Evolutionary conservation across 2,113 vertebrate genomes (phyloP), one percentile per base, ranked within the genome.

Genomic region (Gymnobelideus leadbeateri): DNA sequence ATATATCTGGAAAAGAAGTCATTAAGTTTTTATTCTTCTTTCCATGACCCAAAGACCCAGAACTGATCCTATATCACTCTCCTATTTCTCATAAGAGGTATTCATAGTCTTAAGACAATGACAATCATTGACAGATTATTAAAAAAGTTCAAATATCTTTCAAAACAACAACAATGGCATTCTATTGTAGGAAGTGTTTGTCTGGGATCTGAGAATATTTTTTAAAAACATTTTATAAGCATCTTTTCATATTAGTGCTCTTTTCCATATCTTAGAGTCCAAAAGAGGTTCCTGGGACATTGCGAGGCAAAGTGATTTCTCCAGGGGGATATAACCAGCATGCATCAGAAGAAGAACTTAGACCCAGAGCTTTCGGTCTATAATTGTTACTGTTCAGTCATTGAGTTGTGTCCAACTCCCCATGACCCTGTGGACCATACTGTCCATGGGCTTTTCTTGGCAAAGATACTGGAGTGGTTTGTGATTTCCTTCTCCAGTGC

Each of bases 91-190:
- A 57, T 0, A 9, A 21, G 21, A 52, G 7, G 7, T 1, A 0
- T 84, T 51, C 52, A 91, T 0, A 26, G 0, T 95, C 92, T 14
- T 68, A 94, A 3, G 52, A 9, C 24, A 61, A 49, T 91, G 14
- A 51, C 84, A 92, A 89, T 89, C 19, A 54, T 8, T 26, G 25
- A 47, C 43, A 16, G 91, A 92, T 55, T 37, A 50, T 37, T 93
- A 8, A 37, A 31, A 93, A 97, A 92, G 91, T 91, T 1, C 89
- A 94, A 96, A 91, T 77, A 31, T 8, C 51, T 89, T 68, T 84
- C n/a, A 84, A 43, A 84, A 84, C n/a, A 8, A 43, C 5, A 84
- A 43, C 5, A 84, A 12, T 14, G 37, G 19, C 68, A n/a, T 77
- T n/a, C 68, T n/a, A 77, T n/a, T 77, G 37, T 5, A 43, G 19